Base-by-base conservation (phyloP, 2,888 invertebrate genomes). In the Noctua janthina region DNA sequence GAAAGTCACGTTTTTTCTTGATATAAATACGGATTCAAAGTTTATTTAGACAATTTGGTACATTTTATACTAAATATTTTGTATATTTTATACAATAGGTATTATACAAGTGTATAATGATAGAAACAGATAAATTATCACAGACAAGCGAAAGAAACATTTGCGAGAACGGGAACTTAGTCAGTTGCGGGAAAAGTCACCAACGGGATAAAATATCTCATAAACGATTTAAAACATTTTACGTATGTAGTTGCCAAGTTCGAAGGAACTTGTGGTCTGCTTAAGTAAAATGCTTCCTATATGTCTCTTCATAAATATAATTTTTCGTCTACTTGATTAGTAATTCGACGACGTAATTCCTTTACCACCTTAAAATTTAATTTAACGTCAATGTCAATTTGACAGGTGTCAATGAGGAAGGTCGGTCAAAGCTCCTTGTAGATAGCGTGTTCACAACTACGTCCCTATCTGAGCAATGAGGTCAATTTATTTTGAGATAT, bases 141-240 rank as follows among this genome's bases (percentile, higher is more conserved):
- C 85, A 86, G 76, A 46, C 68, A 83, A 83, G 76, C 79, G 29
- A 85, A 83, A 86, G 2, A 69, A 79, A 73, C 4, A 67, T 67
- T 76, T 75, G 8, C 35, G 74, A 4, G 35, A 68, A 68, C 15
- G 13, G 1, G n/a, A 20, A 78, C 8, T n/a, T 51, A 83, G 39
- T 39, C 43, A 66, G 5, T 23, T 76, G 8, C 46, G 49, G 4
- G 49, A 54, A n/a, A 7, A 4, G 49, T n/a, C 67, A 23, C 4
- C 11, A 10, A 23, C 4, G 23, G 56, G 11, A 23, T 56, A 56
- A n/a, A 23, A 23, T 23, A 56, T 23, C 54, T 54, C 17, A 20
- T 56, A 56, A 23, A 56, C 59, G n/a, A n/a, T n/a, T 59, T 11
- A n/a, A 59, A 59, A n/a, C 59, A 13, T 59, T 56, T n/a, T 1